A percentile compares a stretch with the other conserved stretches of the same genome.
phyloP scores from a whole-genome alignment of 64 coral and sea anemone genomes.

The Pachyseris speciosa region DNA sequence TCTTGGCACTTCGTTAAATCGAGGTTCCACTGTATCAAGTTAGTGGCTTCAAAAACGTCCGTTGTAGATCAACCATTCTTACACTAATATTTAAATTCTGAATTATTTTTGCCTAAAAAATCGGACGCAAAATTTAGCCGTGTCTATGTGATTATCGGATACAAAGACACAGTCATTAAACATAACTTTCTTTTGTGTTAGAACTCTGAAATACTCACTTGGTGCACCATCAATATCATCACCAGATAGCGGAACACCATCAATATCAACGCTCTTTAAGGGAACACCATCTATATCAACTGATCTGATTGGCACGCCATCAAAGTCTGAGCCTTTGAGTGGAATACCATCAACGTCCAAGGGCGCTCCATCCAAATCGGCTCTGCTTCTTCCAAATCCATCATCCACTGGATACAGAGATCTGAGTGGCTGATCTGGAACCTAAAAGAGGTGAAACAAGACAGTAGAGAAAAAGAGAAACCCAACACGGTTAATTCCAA shows the following conservation, averaged over 20 bases:
- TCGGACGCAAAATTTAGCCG: no score
- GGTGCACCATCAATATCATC: constrained; percentile 74
- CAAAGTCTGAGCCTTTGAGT: constrained; percentile 57
- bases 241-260: constrained; percentile 58
- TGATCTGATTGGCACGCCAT: constrained; percentile 74
- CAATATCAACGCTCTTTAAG: constrained; percentile 57
- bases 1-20: no score
- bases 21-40: no score
- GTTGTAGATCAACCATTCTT: no score
- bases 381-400: constrained; percentile 15
- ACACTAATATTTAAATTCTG: no score
- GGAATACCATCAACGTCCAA: constrained; percentile 85
- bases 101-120: no score
- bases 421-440: constrained; percentile 18
- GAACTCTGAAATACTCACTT: constrained; percentile 20
- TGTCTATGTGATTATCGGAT: no score
- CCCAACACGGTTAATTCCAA: no score
- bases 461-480: not conserved
- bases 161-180: no score
- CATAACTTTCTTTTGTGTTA: no score
- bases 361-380: constrained; percentile 72
- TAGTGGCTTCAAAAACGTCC: no score
- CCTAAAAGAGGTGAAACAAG: not conserved
- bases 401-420: constrained; percentile 39
- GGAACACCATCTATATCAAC: constrained; percentile 81